phyloP scores from a whole-genome alignment of 2,888 invertebrate genomes.

The Rhopalosiphum nymphaeae region DNA sequence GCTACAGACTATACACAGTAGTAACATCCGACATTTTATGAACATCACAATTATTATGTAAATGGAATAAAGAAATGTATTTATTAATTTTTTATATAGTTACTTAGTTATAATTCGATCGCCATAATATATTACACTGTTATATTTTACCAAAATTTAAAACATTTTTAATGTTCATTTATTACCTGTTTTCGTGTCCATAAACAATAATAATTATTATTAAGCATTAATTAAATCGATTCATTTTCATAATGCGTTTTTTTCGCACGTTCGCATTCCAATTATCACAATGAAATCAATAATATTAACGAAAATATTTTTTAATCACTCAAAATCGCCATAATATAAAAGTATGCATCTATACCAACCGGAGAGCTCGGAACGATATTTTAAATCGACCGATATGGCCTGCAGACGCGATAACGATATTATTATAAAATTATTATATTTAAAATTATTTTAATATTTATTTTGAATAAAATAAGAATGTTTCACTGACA shows the following conservation, averaged over 20 bases:
- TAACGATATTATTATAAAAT: neutral
- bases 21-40: neutral
- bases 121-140: neutral
- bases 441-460: neutral
- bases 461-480: neutral
- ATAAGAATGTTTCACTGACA: neutral
- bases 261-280: neutral
- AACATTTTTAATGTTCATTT: conserved; percentile 6
- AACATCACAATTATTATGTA: neutral
- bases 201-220: conserved; percentile 10
- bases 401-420: neutral
- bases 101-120: neutral
- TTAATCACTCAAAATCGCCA: neutral
- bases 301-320: neutral
- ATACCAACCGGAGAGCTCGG: neutral
- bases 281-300: neutral
- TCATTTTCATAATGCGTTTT: conserved; percentile 32
- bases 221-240: neutral
- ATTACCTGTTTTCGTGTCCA: conserved; percentile 17
- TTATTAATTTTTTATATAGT: neutral
- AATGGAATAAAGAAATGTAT: neutral
- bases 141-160: neutral
- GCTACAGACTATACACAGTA: too few species aligned
- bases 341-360: neutral
- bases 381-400: neutral